Evolutionary conservation across 1,140 invertebrate genomes (phyloP).

Genomic region (Drosophila kikkawai): DNA sequence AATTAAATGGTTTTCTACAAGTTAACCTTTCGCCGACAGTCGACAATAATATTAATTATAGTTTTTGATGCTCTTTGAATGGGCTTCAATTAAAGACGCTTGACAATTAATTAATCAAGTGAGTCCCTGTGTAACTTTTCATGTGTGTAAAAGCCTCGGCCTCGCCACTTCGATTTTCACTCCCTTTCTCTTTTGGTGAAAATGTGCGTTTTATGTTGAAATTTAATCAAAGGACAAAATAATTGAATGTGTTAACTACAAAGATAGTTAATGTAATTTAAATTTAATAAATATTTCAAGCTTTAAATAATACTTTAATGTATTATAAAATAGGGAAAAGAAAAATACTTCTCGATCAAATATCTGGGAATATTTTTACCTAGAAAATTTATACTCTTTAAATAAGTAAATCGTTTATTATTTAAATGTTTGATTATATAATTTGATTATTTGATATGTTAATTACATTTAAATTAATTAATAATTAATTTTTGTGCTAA

Average conservation of each 20-base stretch:
- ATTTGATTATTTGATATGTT: too few species aligned
- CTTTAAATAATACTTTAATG: too few species aligned
- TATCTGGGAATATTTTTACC: neutral
- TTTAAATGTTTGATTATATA: too few species aligned
- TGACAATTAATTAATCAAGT: slow-evolving; percentile 41
- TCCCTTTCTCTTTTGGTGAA: slow-evolving; percentile 14
- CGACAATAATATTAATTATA: slow-evolving; percentile 53
- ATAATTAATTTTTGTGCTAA: too few species aligned
- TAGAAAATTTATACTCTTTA: neutral
- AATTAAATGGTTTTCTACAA: slow-evolving; percentile 32
- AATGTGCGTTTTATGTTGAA: neutral
- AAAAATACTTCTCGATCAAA: too few species aligned
- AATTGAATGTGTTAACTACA: neutral
- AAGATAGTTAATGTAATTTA: too few species aligned
- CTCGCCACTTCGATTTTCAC: neutral
- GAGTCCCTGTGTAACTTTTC: slow-evolving; percentile 8
- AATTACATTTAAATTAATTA: too few species aligned
- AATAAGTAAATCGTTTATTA: too few species aligned
- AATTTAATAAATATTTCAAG: neutral
- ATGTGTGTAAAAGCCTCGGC: slow-evolving; percentile 8
- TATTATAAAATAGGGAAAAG: too few species aligned
- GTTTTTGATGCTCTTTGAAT: slow-evolving; percentile 29
- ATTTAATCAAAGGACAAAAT: slow-evolving; percentile 8
- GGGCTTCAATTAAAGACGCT: slow-evolving; percentile 45
- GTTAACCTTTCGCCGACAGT: slow-evolving; percentile 32